Evolutionary conservation across 2,888 invertebrate genomes (phyloP), one percentile per base, ranked within the genome.

Genomic region (Ophion slaviceki): DNA sequence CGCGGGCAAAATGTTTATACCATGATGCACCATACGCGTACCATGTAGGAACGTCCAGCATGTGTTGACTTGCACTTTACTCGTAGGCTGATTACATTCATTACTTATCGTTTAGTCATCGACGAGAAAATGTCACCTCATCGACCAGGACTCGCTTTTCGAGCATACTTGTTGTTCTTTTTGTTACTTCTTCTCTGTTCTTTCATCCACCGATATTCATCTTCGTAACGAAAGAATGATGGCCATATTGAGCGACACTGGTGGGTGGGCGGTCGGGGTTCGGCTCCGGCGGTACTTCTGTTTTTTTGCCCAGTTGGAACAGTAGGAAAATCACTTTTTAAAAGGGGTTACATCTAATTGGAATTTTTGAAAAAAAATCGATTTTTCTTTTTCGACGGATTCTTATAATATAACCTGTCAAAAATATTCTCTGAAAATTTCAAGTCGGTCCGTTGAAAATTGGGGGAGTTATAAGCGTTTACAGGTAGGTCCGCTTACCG

Each of bases 61-160:
- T 66, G 47, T 68, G 77, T 53, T 68, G 57, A 77, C 77, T 77
- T 68, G 77, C 67, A 68, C 67, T 77, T 77, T 77, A 67, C n/a
- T 40, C 40, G 28, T 32, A 11, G 28, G 20, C 40, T 61, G 53
- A 53, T 66, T 57, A 28, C 68, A n/a, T 45, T 70, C 61, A 61
- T 68, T 20, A 45, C 67, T 78, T 78, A 78, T 68, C 68, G 78
- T 78, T 61, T 32, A 7, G 36, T 59, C 77, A 59, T 68, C 67
- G 59, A 40, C 68, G 17, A 59, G 57, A 8, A 66, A 67, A 20
- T n/a, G 57, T n/a, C 8, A 32, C 64, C 36, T 66, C 76, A 24
- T 77, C 67, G 66, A 59, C 24, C 40, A 10, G 24, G 67, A 59
- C 77, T 77, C 67, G 77, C 40, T 77, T 67, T 11, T 57, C 59